Percentiles rank a stretch among this genome's conserved stretches.
These are phyloP conservation scores for Pipra filicauda DNA, from an alignment of 2,113 vertebrate genomes.

Conservation along the genomic window DNA sequence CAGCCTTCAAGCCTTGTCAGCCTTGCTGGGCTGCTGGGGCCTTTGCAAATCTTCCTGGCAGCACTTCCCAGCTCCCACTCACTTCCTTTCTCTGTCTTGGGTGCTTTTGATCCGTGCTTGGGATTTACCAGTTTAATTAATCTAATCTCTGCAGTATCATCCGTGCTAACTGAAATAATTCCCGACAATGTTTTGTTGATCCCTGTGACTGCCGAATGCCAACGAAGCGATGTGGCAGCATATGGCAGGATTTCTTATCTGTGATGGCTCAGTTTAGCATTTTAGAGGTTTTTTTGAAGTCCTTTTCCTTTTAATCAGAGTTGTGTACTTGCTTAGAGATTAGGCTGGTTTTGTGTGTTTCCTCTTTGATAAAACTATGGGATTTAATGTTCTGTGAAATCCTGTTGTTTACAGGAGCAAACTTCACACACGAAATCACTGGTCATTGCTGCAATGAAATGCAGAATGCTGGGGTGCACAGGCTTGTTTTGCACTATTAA, in stretches of 20 bases:
- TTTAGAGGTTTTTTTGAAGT: neutral
- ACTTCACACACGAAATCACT: neutral
- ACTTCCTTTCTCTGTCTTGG: neutral
- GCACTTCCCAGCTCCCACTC: neutral
- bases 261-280: neutral
- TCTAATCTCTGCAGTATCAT: constrained; percentile 56
- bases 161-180: constrained; percentile 51
- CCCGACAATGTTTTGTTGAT: constrained; percentile 50
- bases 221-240: neutral
- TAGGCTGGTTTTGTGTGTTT: neutral
- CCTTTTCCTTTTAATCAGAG: constrained; percentile 25
- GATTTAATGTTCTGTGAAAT: constrained; percentile 15
- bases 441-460: neutral
- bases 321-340: constrained; percentile 7
- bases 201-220: neutral
- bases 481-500: too few relatives aligned
- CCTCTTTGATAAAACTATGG: neutral
- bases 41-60: neutral
- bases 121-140: constrained; percentile 70
- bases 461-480: neutral
- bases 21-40: neutral
- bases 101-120: neutral
- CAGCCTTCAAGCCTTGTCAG: neutral
- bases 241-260: neutral
- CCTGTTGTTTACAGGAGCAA: neutral